Conservation (phyloP, 2,888 invertebrate genomes). For the Leucozona laternaria region DNA sequence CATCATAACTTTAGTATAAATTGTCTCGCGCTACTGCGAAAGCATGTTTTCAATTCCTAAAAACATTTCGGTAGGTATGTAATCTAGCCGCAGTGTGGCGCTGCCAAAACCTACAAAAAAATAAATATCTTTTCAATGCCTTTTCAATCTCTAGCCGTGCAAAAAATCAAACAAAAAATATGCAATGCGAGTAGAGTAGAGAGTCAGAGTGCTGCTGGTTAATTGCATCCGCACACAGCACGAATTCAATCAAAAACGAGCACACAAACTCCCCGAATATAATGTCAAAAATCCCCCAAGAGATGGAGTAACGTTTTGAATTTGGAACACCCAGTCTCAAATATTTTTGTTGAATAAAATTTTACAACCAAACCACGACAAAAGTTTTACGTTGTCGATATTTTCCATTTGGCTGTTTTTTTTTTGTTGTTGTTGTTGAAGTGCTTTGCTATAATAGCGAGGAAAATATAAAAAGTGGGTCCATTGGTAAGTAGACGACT, state of each 20-base stretch:
- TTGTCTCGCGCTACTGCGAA: conserved; percentile 69
- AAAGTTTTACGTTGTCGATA: conserved; percentile 1
- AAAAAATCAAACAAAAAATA: not conserved
- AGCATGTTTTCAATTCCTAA: conserved; percentile 58
- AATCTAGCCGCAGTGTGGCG: conserved; percentile 22
- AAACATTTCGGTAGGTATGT: conserved; percentile 20
- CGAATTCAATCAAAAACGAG: conserved; percentile 72
- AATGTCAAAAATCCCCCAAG: conserved; percentile 55
- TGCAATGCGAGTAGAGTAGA: conserved; percentile 25
- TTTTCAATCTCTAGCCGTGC: conserved; percentile 28
- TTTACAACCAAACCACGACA: conserved; percentile 70
- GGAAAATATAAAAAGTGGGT: conserved; percentile 42
- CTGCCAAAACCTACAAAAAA: conserved; percentile 24
- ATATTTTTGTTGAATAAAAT: conserved; percentile 70
- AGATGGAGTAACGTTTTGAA: conserved; percentile 40
- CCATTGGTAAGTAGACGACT: conserved; percentile 7
- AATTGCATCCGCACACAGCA: conserved; percentile 73
- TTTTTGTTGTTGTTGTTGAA: not conserved
- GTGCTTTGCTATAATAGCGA: not conserved
- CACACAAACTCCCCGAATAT: conserved; percentile 48
- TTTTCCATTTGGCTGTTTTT: not conserved
- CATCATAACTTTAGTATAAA: conserved; percentile 70
- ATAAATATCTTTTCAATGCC: conserved; percentile 65
- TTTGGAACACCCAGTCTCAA: conserved; percentile 39
- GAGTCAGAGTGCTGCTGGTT: conserved; percentile 53